phyloP scores from a whole-genome alignment of 2,797 vertebrate species.

The Cygnus olor region DNA sequence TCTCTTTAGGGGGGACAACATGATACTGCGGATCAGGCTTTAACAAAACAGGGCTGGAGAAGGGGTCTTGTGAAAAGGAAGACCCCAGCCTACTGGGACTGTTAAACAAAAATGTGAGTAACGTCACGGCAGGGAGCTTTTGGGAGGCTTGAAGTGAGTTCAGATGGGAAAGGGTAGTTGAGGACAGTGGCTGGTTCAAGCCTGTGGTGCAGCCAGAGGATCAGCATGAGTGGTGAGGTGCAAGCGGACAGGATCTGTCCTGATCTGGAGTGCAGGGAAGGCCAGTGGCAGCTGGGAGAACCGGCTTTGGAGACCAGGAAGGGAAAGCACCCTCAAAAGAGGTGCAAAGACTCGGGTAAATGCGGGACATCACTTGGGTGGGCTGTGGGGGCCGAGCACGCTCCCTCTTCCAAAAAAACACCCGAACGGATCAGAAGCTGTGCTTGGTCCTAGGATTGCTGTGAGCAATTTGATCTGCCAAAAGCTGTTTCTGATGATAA shows the following conservation, averaged over 20 bases:
- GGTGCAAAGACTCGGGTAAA: not conserved
- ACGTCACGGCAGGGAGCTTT: not conserved
- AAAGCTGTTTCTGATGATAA: not conserved
- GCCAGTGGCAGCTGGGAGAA: not conserved
- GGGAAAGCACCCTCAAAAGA: not conserved
- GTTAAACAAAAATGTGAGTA: not conserved
- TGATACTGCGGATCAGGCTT: not conserved
- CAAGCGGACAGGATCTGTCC: not conserved
- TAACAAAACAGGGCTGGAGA: not conserved
- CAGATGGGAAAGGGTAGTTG: not conserved
- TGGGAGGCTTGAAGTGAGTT: not conserved
- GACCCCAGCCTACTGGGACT: not conserved
- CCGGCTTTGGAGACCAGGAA: not conserved
- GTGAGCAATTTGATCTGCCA: not conserved
- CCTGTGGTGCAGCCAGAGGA: not conserved
- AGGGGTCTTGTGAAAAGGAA: not conserved
- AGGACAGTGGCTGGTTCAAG: not conserved
- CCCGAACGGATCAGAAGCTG: not conserved
- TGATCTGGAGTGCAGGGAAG: not conserved
- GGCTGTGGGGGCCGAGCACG: fast-evolving
- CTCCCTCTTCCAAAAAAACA: not conserved
- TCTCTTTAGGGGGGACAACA: not conserved
- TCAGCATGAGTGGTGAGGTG: not conserved
- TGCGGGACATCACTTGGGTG: fast-evolving
- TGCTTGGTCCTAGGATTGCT: not conserved